These are phyloP conservation scores for Epirrhoe tristata DNA, from an alignment of 2,888 invertebrate species.

Conservation along the genomic window DNA sequence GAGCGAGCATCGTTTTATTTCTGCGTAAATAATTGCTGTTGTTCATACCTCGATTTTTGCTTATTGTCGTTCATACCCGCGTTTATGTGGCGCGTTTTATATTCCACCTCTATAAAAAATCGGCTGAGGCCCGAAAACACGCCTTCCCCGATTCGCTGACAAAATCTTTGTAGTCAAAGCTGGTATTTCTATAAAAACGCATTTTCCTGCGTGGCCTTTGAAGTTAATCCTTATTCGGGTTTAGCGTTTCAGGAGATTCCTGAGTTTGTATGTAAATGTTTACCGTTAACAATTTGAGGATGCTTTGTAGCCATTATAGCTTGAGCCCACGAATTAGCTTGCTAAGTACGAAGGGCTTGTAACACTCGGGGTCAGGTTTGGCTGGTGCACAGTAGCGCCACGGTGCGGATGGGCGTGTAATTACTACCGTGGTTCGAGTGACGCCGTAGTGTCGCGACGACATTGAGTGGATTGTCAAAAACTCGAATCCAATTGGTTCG, in stretches of 20 bases:
- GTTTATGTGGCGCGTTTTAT: neutral
- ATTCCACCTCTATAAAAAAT: slow-evolving; percentile 41
- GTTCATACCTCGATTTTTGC: neutral
- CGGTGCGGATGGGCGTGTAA: slow-evolving; percentile 58
- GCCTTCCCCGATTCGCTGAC: slow-evolving; percentile 70
- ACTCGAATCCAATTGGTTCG: slow-evolving; percentile 64
- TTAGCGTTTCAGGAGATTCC: slow-evolving; percentile 55
- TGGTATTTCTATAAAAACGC: slow-evolving; percentile 80
- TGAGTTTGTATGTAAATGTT: slow-evolving; percentile 62
- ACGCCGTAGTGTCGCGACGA: slow-evolving; percentile 53
- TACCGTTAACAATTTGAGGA: slow-evolving; percentile 61
- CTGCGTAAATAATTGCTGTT: neutral
- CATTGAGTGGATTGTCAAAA: slow-evolving; percentile 68
- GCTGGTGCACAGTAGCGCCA: slow-evolving; percentile 56
- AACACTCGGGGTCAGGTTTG: slow-evolving; percentile 46
- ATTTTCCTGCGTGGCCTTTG: slow-evolving; percentile 78
- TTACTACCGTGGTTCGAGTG: slow-evolving; percentile 58
- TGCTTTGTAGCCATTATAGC: slow-evolving; percentile 52
- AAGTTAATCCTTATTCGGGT: slow-evolving; percentile 78
- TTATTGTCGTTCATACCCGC: slow-evolving; percentile 4
- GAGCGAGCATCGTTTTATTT: neutral
- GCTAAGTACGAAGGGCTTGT: slow-evolving; percentile 25
- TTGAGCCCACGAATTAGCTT: slow-evolving; percentile 45
- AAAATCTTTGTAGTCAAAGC: slow-evolving; percentile 75
- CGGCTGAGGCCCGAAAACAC: slow-evolving; percentile 63